A percentile compares a stretch with the other conserved stretches of the same genome.
Conservation (phyloP, 2,797 vertebrate species). For the Chiloscyllium punctatum region DNA sequence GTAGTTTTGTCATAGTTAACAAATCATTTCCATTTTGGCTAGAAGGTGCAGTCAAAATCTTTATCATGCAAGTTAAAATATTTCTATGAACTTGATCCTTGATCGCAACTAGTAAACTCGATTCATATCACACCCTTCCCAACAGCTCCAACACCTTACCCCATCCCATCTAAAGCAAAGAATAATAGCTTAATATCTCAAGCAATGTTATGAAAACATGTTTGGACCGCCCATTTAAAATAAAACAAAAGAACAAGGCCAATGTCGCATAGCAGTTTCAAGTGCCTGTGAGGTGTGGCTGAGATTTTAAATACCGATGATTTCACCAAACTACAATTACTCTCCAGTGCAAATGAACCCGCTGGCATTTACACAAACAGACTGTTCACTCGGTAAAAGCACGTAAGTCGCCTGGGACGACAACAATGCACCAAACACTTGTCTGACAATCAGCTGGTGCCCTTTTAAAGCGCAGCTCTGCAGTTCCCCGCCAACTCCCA, state of each 20-base stretch:
- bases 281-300: neutral
- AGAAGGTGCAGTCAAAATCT: neutral
- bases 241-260: neutral
- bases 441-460: neutral
- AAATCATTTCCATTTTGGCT: neutral
- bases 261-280: neutral
- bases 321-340: neutral
- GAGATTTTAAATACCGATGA: neutral
- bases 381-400: neutral
- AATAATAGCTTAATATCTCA: neutral
- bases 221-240: neutral
- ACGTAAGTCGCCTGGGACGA: neutral
- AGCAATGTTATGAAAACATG: neutral
- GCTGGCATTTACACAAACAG: neutral
- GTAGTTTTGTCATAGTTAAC: neutral
- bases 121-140: neutral
- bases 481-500: neutral
- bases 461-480: neutral
- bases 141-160: neutral
- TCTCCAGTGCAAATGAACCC: neutral
- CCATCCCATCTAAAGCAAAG: neutral
- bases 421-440: neutral
- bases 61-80: neutral
- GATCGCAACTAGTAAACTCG: neutral
- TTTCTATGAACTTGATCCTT: neutral